phyloP scores from a whole-genome alignment of 2,797 vertebrate species.

The Arrhamphus sclerolepis region DNA sequence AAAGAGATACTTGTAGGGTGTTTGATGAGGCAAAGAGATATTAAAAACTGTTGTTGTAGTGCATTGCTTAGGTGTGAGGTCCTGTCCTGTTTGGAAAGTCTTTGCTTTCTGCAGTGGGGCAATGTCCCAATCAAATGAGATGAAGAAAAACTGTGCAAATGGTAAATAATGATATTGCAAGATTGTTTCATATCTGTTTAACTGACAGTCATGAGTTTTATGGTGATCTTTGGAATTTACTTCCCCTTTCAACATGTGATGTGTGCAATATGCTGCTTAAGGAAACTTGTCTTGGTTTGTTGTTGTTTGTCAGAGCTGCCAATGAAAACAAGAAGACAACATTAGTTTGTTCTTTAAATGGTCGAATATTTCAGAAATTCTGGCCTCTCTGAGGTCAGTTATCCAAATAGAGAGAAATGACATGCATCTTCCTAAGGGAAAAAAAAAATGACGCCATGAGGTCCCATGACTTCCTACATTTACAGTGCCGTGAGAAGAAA shows the following conservation, averaged over 20 bases:
- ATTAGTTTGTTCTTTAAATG: slow-evolving; percentile 14
- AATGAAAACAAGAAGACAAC: slow-evolving; percentile 22
- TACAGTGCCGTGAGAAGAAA: neutral
- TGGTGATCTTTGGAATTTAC: slow-evolving; percentile 26
- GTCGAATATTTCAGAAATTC: slow-evolving; percentile 30
- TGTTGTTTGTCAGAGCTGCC: slow-evolving; percentile 5
- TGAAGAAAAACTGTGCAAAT: slow-evolving; percentile 46
- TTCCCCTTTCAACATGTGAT: slow-evolving; percentile 34
- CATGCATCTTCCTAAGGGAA: neutral
- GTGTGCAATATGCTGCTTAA: slow-evolving; percentile 62
- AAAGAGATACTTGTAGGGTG: slow-evolving; percentile 33
- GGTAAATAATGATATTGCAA: slow-evolving; percentile 45
- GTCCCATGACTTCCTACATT: slow-evolving; percentile 13
- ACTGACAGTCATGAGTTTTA: slow-evolving; percentile 17
- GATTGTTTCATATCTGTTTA: slow-evolving; percentile 40
- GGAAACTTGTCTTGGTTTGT: slow-evolving; percentile 11
- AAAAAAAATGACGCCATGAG: slow-evolving; percentile 3
- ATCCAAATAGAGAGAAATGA: slow-evolving; percentile 11
- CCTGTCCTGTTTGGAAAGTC: slow-evolving; percentile 33
- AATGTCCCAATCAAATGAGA: slow-evolving; percentile 54
- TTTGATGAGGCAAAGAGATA: slow-evolving; percentile 23
- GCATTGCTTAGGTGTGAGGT: slow-evolving; percentile 18
- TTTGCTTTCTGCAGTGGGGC: slow-evolving; percentile 36
- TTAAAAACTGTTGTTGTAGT: slow-evolving; percentile 13
- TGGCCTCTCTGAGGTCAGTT: slow-evolving; percentile 39